phyloP scores from a whole-genome alignment of 2,113 vertebrate species.

The Canis aureus region DNA sequence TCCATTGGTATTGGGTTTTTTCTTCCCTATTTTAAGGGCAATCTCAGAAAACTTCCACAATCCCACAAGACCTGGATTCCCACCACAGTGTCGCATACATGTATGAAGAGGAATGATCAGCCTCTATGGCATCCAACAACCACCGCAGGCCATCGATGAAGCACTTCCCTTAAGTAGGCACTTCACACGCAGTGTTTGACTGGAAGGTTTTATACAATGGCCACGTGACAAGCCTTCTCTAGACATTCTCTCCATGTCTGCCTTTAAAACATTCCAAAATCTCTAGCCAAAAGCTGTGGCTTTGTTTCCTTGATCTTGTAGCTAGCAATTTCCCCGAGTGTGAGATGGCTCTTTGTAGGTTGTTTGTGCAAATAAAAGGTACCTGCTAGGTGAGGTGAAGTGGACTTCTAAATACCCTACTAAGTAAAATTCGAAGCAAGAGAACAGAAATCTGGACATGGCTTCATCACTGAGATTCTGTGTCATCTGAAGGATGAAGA shows the following conservation, averaged over 20 bases:
- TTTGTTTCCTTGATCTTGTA: neutral
- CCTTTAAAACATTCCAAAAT: neutral
- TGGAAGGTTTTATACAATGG: neutral
- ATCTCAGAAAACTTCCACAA: neutral
- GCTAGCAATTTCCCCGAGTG: neutral
- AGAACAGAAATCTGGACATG: neutral
- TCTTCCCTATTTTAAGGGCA: neutral
- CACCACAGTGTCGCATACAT: neutral
- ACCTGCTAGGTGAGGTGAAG: neutral
- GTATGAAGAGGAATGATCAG: neutral
- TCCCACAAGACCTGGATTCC: neutral
- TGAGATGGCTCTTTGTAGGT: neutral
- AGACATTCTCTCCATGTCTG: neutral
- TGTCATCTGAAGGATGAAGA: neutral
- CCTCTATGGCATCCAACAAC: neutral
- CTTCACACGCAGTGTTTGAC: neutral
- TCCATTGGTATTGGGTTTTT: neutral
- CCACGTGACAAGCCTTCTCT: neutral
- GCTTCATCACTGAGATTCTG: neutral
- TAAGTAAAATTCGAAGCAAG: neutral
- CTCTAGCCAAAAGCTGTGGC: neutral
- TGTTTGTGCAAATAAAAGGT: neutral
- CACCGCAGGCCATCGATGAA: accelerated
- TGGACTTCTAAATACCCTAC: neutral
- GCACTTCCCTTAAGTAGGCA: neutral